Percentiles rank a stretch among this genome's conserved stretches.
phyloP scores from a whole-genome alignment of 2,797 vertebrate species.

The Eurystomus glaucurus region DNA sequence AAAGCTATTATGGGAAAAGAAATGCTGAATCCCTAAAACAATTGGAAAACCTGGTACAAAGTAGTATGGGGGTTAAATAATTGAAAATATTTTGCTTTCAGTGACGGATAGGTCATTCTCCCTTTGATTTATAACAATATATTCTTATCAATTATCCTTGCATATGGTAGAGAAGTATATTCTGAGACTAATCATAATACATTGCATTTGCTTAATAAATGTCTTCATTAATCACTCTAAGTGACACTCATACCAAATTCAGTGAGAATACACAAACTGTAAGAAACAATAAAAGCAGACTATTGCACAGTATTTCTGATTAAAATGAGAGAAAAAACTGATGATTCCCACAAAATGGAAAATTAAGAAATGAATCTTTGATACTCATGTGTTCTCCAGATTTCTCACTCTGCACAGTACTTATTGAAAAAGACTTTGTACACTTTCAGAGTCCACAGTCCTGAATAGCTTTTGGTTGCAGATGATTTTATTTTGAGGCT shows the following conservation, averaged over 20 bases:
- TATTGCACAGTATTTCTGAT: neutral
- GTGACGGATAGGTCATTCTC: neutral
- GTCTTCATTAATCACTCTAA: neutral
- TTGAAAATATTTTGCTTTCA: constrained; percentile 33
- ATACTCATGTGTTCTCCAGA: accelerated
- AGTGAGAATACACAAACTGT: neutral
- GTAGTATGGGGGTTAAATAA: neutral
- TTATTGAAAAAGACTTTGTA: neutral
- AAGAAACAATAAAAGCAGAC: neutral
- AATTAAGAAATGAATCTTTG: neutral
- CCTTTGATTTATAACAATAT: neutral
- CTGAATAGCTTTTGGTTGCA: neutral
- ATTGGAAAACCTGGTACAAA: neutral
- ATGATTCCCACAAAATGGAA: neutral
- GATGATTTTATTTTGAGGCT: neutral
- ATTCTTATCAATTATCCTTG: constrained; percentile 37
- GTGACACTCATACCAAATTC: neutral
- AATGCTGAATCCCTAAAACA: neutral
- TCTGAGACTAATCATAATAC: neutral
- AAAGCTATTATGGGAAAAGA: neutral
- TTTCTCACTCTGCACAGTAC: neutral
- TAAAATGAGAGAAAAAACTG: neutral
- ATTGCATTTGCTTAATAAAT: neutral
- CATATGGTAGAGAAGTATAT: neutral
- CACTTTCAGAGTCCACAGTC: neutral